phyloP scores from a whole-genome alignment of 2,113 vertebrate genomes.

The Taurulus bubalis region DNA sequence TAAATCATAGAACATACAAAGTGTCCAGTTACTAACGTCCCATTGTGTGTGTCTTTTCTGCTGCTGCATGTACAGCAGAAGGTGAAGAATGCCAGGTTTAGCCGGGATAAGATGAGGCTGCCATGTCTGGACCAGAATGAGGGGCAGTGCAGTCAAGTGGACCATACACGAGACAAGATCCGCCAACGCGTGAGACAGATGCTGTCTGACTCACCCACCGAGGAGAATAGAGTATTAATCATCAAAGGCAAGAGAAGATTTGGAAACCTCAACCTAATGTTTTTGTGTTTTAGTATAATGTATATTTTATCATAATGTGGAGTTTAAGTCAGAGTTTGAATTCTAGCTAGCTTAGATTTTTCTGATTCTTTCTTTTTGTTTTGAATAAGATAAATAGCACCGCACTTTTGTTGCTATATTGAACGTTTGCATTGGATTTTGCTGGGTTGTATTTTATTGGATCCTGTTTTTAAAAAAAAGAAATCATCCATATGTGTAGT shows the following conservation, averaged over 20 bases:
- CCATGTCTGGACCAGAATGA: constrained; percentile 83
- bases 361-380: neutral
- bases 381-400: neutral
- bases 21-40: neutral
- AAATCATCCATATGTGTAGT: neutral
- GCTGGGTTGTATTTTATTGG: neutral
- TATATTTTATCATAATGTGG: neutral
- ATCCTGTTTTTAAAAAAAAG: neutral
- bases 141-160: constrained; percentile 52
- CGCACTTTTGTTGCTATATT: neutral
- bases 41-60: neutral
- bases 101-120: constrained; percentile 84
- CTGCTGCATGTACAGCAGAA: constrained; percentile 75
- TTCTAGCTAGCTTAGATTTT: neutral
- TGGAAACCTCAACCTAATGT: neutral
- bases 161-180: constrained; percentile 76
- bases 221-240: constrained; percentile 41
- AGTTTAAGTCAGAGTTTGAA: neutral
- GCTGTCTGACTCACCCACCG: constrained; percentile 67
- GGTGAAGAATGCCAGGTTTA: constrained; percentile 82
- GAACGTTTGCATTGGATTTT: neutral
- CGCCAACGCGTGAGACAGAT: constrained; percentile 80
- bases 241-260: constrained; percentile 63
- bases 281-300: neutral
- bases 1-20: neutral